These are phyloP conservation scores for Azemiops feae DNA, from an alignment of 2,113 vertebrate genomes.

Conservation along the genomic window DNA sequence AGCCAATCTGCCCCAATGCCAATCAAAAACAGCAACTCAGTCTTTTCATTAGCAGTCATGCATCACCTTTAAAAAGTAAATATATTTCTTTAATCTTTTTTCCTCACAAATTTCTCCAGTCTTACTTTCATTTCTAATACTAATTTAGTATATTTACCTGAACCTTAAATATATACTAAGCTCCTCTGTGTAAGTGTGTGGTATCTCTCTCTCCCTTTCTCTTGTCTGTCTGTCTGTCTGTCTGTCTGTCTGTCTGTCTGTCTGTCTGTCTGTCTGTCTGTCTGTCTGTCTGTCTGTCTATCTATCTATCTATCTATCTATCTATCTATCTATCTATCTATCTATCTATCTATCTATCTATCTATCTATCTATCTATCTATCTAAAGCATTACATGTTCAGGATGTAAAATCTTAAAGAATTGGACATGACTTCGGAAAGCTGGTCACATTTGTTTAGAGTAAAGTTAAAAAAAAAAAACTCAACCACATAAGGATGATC, in stretches of 20 bases:
- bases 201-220: no score
- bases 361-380: neutral
- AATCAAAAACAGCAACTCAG: neutral
- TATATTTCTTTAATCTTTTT: neutral
- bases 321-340: neutral
- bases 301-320: neutral
- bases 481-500: neutral
- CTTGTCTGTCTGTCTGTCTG: neutral
- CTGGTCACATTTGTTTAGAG: constrained; percentile 12
- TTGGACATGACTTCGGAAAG: neutral
- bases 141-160: neutral
- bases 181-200: neutral
- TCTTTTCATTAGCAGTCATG: neutral
- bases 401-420: constrained; percentile 9
- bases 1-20: neutral
- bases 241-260: no score
- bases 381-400: neutral
- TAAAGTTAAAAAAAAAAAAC: neutral
- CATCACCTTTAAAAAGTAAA: neutral
- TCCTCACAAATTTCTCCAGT: neutral
- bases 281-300: neutral
- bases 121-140: neutral
- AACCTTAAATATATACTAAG: neutral
- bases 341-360: no score
- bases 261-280: neutral